Base-by-base conservation (phyloP, 2,113 vertebrate species). In the Chaetodon trifascialis region DNA sequence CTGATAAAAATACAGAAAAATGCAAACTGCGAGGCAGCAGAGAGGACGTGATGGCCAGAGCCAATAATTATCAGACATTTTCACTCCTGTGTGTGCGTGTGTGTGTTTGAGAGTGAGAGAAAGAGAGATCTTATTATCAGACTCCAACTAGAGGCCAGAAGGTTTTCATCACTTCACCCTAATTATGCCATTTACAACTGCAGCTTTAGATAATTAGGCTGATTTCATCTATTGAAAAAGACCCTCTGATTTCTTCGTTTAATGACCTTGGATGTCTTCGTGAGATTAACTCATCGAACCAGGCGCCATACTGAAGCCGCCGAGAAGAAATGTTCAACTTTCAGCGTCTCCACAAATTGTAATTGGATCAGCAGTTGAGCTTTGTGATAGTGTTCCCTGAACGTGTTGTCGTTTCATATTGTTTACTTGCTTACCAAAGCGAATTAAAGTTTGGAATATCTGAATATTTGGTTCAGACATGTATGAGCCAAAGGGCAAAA, bases 101-200 rank as follows among this genome's bases (percentile, higher is more conserved):
- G 30, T 16, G 15, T 42, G 49, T 38, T 42, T 16, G 58, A 52
- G 47, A 16, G 49, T 1, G 51, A 16, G 30, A n/a, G 21, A 42
- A 7, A 47, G 25, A 25, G 23, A 47, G 34, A 71, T 70, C 21
- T 52, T 79, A 79, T 83, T 69, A 85, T 83, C 62, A 70, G 60
- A 72, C 51, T 1, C 81, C 78, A 63, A 60, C 60, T 72, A 36
- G 56, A 76, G 66, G 74, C 69, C 76, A 81, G 38, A 85, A 83
- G 82, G 86, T 88, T 85, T 72, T 89, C 74, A 84, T 80, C 77
- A 42, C 78, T 63, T 86, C 63, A 67, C 42, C 23, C 80, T 91
- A 82, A 90, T 88, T 88, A 83, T 84, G 54, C 74, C 77, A 86
- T 83, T 87, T 88, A 86, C 73, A 75, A 76, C 67, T 51, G 10